Percentiles rank a stretch among this genome's conserved stretches.
phyloP scores from a whole-genome alignment of 1,140 invertebrate species.

The Orussus abietinus region DNA sequence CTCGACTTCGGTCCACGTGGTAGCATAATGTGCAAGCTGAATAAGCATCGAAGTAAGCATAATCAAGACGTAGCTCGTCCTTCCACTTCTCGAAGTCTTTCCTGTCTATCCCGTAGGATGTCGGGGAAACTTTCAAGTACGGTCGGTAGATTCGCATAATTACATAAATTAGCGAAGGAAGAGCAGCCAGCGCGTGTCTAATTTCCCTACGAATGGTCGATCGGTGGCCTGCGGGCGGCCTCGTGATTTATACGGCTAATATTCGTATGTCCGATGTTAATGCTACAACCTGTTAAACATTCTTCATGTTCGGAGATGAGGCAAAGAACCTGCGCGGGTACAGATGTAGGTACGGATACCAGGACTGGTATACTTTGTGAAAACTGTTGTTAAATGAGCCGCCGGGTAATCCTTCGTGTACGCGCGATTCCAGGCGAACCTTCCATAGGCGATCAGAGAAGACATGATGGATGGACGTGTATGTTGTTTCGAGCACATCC shows the following conservation, averaged over 20 bases:
- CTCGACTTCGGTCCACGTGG: too few relatives aligned
- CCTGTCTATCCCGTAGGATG: too few relatives aligned
- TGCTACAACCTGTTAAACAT: slow-evolving; percentile 34
- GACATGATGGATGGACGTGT: too few relatives aligned
- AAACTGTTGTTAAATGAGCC: slow-evolving; percentile 12
- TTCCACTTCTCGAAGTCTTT: too few relatives aligned
- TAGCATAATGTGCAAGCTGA: too few relatives aligned
- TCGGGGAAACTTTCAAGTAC: slow-evolving; percentile 10
- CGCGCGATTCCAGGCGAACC: too few relatives aligned
- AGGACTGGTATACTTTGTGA: slow-evolving; percentile 5
- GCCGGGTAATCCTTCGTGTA: too few relatives aligned
- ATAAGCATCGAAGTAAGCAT: too few relatives aligned
- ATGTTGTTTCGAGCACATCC: too few relatives aligned
- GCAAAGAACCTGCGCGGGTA: too few relatives aligned
- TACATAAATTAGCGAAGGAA: slow-evolving; percentile 37
- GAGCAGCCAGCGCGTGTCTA: slow-evolving; percentile 27
- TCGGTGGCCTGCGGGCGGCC: slow-evolving; percentile 28
- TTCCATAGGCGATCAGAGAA: too few relatives aligned
- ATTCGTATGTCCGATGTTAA: slow-evolving; percentile 23
- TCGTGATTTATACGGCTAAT: slow-evolving; percentile 34
- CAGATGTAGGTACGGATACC: slow-evolving; percentile 20
- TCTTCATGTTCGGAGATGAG: slow-evolving; percentile 28
- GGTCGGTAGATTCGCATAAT: slow-evolving; percentile 31
- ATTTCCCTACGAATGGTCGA: slow-evolving; percentile 42
- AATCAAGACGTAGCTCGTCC: too few relatives aligned